Evolutionary conservation across 92 coral and sea anemone species (phyloP).

Genomic region (Metridium senile): DNA sequence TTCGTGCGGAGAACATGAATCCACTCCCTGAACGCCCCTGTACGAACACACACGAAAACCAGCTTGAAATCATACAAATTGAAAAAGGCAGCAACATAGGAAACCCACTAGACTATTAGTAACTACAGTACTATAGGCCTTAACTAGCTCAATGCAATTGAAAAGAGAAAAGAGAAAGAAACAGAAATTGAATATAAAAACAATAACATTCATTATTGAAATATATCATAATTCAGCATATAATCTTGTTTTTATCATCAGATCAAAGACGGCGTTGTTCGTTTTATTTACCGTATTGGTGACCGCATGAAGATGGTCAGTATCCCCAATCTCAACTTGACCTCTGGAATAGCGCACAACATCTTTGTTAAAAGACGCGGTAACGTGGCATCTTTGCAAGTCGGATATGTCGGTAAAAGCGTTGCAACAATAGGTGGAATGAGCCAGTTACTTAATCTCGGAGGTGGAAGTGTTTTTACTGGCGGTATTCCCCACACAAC

Average conservation of each 20-base stretch:
- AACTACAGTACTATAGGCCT: too few species aligned
- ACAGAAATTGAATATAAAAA: too few species aligned
- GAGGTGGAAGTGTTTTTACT: conserved; percentile 75
- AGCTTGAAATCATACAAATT: too few species aligned
- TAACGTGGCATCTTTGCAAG: conserved; percentile 71
- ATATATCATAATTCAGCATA: neutral
- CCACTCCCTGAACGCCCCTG: too few species aligned
- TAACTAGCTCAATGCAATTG: too few species aligned
- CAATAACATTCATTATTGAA: too few species aligned
- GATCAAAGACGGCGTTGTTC: conserved; percentile 57
- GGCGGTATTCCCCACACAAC: conserved; percentile 56
- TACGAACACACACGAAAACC: too few species aligned
- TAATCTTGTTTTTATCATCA: neutral
- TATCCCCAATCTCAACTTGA: conserved; percentile 64
- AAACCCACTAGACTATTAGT: too few species aligned
- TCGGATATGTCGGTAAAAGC: conserved; percentile 75
- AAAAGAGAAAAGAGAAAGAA: too few species aligned
- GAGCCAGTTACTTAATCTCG: conserved; percentile 57
- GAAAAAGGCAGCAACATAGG: too few species aligned
- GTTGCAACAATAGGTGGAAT: conserved; percentile 74
- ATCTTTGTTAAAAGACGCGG: conserved; percentile 76
- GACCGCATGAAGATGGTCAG: conserved; percentile 73
- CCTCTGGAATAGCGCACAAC: conserved; percentile 75
- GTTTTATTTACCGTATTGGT: conserved; percentile 71
- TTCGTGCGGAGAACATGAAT: neutral